These are phyloP conservation scores for Clarias pachynema DNA, from an alignment of 2,797 vertebrate genomes.

Conservation along the genomic window DNA sequence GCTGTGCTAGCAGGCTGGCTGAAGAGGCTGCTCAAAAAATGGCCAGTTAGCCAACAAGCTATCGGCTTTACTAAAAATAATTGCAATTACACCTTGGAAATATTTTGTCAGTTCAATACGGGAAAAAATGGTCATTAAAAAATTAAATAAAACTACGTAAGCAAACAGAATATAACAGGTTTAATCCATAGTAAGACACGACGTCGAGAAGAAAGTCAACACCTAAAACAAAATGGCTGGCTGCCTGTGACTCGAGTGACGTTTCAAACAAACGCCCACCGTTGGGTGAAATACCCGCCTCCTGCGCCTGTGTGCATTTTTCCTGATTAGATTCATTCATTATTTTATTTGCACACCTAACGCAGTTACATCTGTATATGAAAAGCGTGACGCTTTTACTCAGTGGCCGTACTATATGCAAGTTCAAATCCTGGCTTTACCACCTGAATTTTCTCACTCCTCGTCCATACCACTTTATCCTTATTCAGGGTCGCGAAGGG, in stretches of 20 bases:
- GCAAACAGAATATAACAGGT: background rate
- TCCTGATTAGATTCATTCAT: too few relatives aligned
- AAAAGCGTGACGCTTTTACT: too few relatives aligned
- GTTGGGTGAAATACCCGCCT: background rate
- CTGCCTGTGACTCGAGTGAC: background rate
- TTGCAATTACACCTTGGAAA: background rate
- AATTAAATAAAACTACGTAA: background rate
- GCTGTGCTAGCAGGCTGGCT: conserved; percentile 41
- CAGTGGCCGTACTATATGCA: too few relatives aligned
- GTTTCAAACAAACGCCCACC: background rate
- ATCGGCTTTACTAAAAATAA: background rate
- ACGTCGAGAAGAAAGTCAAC: conserved; percentile 27
- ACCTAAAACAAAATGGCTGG: conserved; percentile 57
- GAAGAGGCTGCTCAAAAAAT: background rate
- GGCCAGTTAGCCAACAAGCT: background rate
- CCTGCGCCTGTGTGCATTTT: background rate
- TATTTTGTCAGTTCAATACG: background rate
- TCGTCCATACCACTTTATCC: too few relatives aligned
- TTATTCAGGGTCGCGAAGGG: too few relatives aligned
- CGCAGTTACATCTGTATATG: too few relatives aligned
- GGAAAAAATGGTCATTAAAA: background rate
- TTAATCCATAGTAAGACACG: background rate
- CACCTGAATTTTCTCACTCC: too few relatives aligned
- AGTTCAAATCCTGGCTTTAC: too few relatives aligned
- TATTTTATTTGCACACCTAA: too few relatives aligned